These are phyloP conservation scores for Scaptomyza tumidula DNA, from an alignment of 2,888 invertebrate genomes.

Conservation along the genomic window DNA sequence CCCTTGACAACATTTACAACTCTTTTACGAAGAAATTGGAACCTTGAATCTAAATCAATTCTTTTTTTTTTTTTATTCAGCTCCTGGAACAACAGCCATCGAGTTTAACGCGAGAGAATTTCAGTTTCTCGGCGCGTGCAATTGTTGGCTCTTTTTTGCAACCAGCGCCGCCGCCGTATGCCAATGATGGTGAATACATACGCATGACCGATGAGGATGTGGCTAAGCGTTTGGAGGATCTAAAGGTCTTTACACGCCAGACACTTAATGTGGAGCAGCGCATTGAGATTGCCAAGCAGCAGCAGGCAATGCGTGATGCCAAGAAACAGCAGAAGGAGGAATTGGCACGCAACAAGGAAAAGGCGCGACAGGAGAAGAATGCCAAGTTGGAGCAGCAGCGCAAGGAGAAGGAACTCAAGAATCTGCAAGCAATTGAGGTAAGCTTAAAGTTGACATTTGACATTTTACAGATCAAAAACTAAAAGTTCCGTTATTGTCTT, in stretches of 20 bases:
- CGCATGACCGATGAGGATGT: slow-evolving; percentile 93
- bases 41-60: not conserved
- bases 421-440: slow-evolving; percentile 95
- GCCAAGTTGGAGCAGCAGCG: slow-evolving; percentile 93
- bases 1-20: not conserved
- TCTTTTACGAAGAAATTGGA: not conserved
- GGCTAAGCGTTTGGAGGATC: slow-evolving; percentile 89
- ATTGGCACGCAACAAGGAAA: slow-evolving; percentile 86
- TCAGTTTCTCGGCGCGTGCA: slow-evolving; percentile 95
- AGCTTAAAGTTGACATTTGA: slow-evolving; percentile 55
- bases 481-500: slow-evolving; percentile 51
- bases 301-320: slow-evolving; percentile 90
- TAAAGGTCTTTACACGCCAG: slow-evolving; percentile 87
- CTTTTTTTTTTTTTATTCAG: not conserved
- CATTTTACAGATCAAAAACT: no score
- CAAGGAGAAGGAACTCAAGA: slow-evolving; percentile 91
- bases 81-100: slow-evolving; percentile 88
- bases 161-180: slow-evolving; percentile 87
- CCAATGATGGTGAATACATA: slow-evolving; percentile 89
- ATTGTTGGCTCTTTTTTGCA: slow-evolving; percentile 96
- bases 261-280: slow-evolving; percentile 90
- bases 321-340: slow-evolving; percentile 90
- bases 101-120: slow-evolving; percentile 93
- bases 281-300: slow-evolving; percentile 90
- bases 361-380: slow-evolving; percentile 87